Conservation (phyloP, 2,113 vertebrate genomes). For the Vimba vimba region DNA sequence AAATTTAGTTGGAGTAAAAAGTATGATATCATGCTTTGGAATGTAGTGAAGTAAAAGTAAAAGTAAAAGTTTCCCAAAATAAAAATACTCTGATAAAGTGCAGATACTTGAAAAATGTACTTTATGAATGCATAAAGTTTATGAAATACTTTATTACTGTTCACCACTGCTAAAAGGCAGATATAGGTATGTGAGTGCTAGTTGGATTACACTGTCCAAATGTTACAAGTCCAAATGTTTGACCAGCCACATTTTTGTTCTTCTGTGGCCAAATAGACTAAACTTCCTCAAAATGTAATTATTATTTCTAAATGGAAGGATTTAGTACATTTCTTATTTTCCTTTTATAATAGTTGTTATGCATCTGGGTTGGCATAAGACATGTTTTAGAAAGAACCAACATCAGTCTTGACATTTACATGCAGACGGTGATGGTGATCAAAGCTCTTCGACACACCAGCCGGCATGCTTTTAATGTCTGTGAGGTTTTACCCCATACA, state of each 20-base stretch:
- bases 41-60: too few species aligned
- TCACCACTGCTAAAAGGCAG: too few species aligned
- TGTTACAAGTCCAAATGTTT: background rate
- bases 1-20: too few species aligned
- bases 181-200: background rate
- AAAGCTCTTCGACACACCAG: constrained; percentile 20
- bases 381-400: background rate
- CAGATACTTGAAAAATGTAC: too few species aligned
- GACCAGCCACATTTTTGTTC: background rate
- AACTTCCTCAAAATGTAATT: background rate
- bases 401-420: constrained; percentile 26
- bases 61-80: too few species aligned
- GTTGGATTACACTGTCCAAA: background rate
- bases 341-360: background rate
- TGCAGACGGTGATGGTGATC: constrained; percentile 15
- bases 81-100: too few species aligned
- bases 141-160: too few species aligned
- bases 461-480: background rate
- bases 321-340: background rate
- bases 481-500: background rate
- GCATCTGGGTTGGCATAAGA: background rate
- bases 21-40: too few species aligned
- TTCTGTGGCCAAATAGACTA: background rate
- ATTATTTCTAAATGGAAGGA: background rate
- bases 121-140: too few species aligned